Base-by-base conservation (phyloP, 1,140 invertebrate species). In the Conopomorpha cramerella region DNA sequence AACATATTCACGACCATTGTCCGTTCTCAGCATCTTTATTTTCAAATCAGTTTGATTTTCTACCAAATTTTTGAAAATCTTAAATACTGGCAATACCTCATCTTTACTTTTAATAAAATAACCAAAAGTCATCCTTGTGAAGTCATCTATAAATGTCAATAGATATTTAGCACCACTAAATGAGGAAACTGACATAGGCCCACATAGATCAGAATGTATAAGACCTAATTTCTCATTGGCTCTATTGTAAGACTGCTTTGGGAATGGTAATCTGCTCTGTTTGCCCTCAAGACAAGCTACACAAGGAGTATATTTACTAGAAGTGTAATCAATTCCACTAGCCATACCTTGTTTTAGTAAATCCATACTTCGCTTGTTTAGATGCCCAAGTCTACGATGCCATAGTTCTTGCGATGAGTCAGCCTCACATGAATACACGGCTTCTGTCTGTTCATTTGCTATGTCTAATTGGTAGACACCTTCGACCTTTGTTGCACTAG, bases 111-210 rank as follows among this genome's bases (percentile, higher is more conserved):
- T 46, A 12, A 51, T 8, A 32, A 70, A 53, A 38, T 63, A 68
- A 15, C 60, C 45, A 41, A 50, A 48, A 11, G 39, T 37, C 34
- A 43, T 63, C 33, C 41, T 41, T 16, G 32, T 45, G 29, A 32
- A 50, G 36, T 70, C 55, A 55, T 73, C 57, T 32, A 55, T 51
- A 35, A 68, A 49, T 2, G 52, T 40, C 2, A 65, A 18, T 31
- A 60, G 49, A 43, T 58, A 70, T 27, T 32, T 29, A 3, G 45
- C 36, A 10, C 45, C 45, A 19, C 53, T 43, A 33, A 52, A 28
- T 28, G 46, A 57, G 14, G 11, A 16, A 7, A 41, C 35, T 27
- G 46, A 44, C 51, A 60, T 58, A 26, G 56, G 63, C 25, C 65
- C 65, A 38, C 49, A 59, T 12, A 62, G 19, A 41, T 67, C 63